Conservation (phyloP, 35 echinoderm and acorn worm genomes). For the Eucidaris tribuloides region DNA sequence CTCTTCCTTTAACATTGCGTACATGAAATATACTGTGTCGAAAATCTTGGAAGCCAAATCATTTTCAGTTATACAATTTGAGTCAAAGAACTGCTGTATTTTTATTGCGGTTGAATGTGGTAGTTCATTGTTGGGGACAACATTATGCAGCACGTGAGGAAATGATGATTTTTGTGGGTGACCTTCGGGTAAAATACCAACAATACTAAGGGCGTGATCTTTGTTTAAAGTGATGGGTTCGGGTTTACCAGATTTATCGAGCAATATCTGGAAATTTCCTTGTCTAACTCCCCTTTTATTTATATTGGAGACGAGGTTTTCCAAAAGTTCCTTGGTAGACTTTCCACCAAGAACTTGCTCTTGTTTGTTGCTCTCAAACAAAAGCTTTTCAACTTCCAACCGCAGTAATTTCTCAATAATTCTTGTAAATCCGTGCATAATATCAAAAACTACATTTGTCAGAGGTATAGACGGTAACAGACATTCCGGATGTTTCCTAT, state of each 20-base stretch:
- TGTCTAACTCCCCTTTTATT: constrained; percentile 42
- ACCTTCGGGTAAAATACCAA: constrained; percentile 2
- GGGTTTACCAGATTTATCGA: constrained; percentile 47
- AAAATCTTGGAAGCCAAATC: constrained; percentile 24
- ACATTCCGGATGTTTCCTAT: constrained; percentile 10
- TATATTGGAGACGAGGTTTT: constrained; percentile 39
- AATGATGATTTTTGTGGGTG: constrained; percentile 3
- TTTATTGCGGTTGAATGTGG: background rate
- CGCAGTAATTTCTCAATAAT: constrained; percentile 51
- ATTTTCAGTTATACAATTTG: constrained; percentile 5
- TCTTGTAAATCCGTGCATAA: constrained; percentile 37
- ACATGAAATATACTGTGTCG: constrained; percentile 42
- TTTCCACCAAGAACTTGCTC: background rate
- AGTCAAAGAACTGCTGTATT: background rate
- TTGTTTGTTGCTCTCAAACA: constrained; percentile 4
- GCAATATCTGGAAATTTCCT: constrained; percentile 45
- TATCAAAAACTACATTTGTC: constrained; percentile 22
- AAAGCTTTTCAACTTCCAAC: constrained; percentile 22
- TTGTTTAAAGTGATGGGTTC: constrained; percentile 43
- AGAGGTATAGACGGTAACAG: constrained; percentile 24
- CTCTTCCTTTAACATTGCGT: background rate
- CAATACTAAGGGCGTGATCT: constrained; percentile 52
- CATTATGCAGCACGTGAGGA: constrained; percentile 41
- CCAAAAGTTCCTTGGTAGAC: background rate
- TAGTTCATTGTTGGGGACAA: background rate